Evolutionary conservation across 1,140 invertebrate genomes (phyloP), one percentile per base, ranked within the genome.

Genomic region (Aphaenogaster floridana): DNA sequence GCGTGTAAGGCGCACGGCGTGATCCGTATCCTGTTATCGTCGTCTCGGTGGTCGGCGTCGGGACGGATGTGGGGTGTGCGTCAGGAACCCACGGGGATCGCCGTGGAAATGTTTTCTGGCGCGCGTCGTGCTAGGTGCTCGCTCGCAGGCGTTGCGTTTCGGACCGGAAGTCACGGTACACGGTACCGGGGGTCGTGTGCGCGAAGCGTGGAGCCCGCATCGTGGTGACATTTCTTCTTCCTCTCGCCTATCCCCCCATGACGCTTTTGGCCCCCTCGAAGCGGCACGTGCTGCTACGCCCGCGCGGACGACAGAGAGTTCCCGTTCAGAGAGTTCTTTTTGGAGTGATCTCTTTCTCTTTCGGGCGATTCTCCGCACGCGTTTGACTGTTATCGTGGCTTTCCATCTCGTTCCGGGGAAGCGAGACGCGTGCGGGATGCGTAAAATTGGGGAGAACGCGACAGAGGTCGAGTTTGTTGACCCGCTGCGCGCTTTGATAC

Each of bases 151-250:
- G 21, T 50, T 66, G 13, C 28, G 9, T 48, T n/a, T 52, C 64
- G 68, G 45, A 64, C 63, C 76, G 76, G 76, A 88, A 91, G 76
- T 86, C 69, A 45, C 64, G 57, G 21, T 77, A 79, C 11, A 13
- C 66, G 66, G 50, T n/a, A 39, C 34, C 11, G 66, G 66, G 77
- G 83, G 76, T 81, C 76, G 71, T 76, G 68, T 50, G 79, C 88
- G 74, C 72, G 21, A 88, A 87, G 45, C 86, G 61, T 90, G 57
- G 66, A 80, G 66, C 45, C 79, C 52, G 57, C 69, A 52, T 74
- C 28, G 59, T 39, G 42, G 13, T 57, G 81, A 83, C 76, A 42
- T 54, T 45, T n/a, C 34, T 34, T 71, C 64, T 42, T 39, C n/a
- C 21, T 21, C 13, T n/a, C 34, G 42, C 2, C 8, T 17, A 17